phyloP scores from a whole-genome alignment of 2,888 invertebrate genomes.

The Allolobophora icterica region DNA sequence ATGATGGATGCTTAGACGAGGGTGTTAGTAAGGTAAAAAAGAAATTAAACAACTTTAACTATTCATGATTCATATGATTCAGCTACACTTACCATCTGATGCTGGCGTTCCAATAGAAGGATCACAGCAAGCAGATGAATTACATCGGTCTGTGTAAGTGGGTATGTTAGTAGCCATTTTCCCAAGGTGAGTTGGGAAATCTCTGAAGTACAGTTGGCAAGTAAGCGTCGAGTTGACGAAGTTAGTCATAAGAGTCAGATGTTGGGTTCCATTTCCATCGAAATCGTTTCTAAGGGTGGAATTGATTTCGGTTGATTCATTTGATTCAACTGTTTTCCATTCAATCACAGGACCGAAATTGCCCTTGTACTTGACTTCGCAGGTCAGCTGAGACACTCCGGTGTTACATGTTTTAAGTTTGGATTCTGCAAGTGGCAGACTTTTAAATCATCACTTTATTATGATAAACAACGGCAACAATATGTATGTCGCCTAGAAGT shows the following conservation, averaged over 20 bases:
- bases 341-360: not conserved
- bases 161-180: not conserved
- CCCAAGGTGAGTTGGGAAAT: not conserved
- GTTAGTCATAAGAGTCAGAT: not conserved
- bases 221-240: too few species aligned
- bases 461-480: not conserved
- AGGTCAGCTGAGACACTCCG: not conserved
- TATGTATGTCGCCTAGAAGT: too few species aligned
- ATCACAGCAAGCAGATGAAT: not conserved
- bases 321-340: not conserved
- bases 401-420: not conserved
- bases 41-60: too few species aligned
- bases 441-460: not conserved
- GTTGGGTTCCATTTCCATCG: not conserved
- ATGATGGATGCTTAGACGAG: too few species aligned
- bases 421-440: not conserved
- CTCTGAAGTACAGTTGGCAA: not conserved
- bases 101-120: not conserved
- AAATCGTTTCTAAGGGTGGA: not conserved
- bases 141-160: not conserved
- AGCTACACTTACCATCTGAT: too few species aligned
- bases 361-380: conserved; percentile 2
- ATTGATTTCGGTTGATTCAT: not conserved
- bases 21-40: too few species aligned
- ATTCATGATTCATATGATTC: too few species aligned